These are phyloP conservation scores for Arctopsyche grandis DNA, from an alignment of 1,140 invertebrate genomes.

Conservation along the genomic window DNA sequence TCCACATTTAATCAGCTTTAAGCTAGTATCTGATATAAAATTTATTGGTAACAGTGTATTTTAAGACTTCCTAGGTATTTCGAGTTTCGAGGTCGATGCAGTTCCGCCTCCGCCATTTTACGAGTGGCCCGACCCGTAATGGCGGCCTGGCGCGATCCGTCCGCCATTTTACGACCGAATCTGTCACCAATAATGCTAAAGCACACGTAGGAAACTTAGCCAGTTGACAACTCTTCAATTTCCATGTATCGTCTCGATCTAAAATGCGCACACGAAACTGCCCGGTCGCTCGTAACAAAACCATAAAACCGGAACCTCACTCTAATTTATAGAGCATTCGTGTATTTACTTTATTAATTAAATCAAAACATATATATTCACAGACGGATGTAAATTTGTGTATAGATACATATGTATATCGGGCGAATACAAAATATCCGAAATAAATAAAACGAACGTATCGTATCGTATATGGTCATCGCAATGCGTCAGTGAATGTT, in stretches of 20 bases:
- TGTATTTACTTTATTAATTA: too few relatives aligned
- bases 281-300: not conserved
- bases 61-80: too few relatives aligned
- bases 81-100: not conserved
- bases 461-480: not conserved
- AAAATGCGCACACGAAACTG: not conserved
- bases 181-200: conserved; percentile 33
- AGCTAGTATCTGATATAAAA: too few relatives aligned
- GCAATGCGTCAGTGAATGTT: not conserved
- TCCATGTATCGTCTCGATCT: conserved; percentile 13
- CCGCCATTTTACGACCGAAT: conserved; percentile 36
- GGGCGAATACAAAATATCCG: not conserved
- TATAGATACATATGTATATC: too few relatives aligned
- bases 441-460: not conserved
- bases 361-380: too few relatives aligned
- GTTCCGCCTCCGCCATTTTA: conserved; percentile 20
- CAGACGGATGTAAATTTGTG: too few relatives aligned
- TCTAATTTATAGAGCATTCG: not conserved
- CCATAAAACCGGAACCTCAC: not conserved
- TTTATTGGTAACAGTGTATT: too few relatives aligned
- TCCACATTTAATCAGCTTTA: too few relatives aligned
- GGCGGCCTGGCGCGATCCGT: conserved; percentile 10
- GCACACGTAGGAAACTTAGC: not conserved
- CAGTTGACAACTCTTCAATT: conserved; percentile 23
- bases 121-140: conserved; percentile 27